Evolutionary conservation across 2,797 vertebrate genomes (phyloP).

Genomic region (Rhinella marina): DNA sequence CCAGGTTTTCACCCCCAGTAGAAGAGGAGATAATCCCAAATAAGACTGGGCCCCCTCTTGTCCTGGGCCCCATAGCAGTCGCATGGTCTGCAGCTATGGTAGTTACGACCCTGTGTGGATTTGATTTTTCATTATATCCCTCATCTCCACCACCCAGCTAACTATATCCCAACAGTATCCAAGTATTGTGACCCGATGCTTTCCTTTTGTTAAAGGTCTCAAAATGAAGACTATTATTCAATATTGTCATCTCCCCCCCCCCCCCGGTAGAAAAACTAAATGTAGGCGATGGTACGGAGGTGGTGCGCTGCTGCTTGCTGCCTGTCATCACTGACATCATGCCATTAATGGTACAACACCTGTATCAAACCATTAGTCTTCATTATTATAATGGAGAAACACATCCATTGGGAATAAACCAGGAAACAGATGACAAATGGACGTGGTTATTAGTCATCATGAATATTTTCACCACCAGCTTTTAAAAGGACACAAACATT

Average conservation of each 20-base stretch:
- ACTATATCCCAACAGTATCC: too few species aligned
- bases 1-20: too few species aligned
- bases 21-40: too few species aligned
- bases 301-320: background rate
- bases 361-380: background rate
- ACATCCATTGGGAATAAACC: background rate
- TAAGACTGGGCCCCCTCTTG: too few species aligned
- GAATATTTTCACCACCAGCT: background rate
- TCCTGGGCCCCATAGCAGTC: too few species aligned
- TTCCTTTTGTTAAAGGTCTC: background rate
- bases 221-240: background rate
- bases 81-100: too few species aligned
- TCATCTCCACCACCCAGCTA: too few species aligned
- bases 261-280: background rate
- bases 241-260: background rate
- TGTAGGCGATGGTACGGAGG: background rate
- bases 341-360: background rate
- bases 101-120: too few species aligned
- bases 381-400: background rate
- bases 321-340: conserved; percentile 2
- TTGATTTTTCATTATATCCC: too few species aligned
- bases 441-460: background rate
- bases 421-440: conserved; percentile 12
- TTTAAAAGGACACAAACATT: background rate
- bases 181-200: background rate